phyloP scores from a whole-genome alignment of 2,113 vertebrate genomes.

The Falcunculus frontatus region DNA sequence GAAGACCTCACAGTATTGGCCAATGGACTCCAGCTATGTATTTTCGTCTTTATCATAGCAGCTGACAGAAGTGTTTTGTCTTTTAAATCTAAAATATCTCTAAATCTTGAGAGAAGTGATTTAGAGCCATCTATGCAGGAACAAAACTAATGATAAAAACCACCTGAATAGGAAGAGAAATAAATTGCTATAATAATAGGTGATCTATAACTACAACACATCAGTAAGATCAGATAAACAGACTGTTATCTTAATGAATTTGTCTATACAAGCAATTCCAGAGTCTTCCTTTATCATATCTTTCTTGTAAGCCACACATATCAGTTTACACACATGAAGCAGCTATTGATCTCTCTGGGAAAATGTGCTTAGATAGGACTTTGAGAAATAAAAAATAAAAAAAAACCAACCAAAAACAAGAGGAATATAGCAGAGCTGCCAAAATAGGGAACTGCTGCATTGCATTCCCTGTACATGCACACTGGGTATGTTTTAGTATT shows the following conservation, averaged over 20 bases:
- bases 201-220: slow-evolving; percentile 13
- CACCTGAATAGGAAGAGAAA: slow-evolving; percentile 8
- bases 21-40: not conserved
- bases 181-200: not conserved
- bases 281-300: not conserved
- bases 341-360: slow-evolving; percentile 6
- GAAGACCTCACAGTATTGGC: not conserved
- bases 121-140: not conserved
- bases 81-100: not conserved
- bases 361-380: not conserved
- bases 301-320: not conserved
- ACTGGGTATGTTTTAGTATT: not conserved
- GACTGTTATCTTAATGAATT: slow-evolving; percentile 24
- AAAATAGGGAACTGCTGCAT: not conserved
- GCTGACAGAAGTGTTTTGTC: not conserved
- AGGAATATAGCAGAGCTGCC: not conserved
- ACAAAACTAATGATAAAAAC: not conserved
- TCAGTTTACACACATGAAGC: slow-evolving; percentile 11
- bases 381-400: not conserved
- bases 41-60: not conserved
- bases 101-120: not conserved
- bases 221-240: slow-evolving; percentile 20
- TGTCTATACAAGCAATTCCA: not conserved
- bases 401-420: not conserved
- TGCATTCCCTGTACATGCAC: not conserved